These are phyloP conservation scores for Burhinus oedicnemus DNA, from an alignment of 2,113 vertebrate genomes.

Conservation along the genomic window DNA sequence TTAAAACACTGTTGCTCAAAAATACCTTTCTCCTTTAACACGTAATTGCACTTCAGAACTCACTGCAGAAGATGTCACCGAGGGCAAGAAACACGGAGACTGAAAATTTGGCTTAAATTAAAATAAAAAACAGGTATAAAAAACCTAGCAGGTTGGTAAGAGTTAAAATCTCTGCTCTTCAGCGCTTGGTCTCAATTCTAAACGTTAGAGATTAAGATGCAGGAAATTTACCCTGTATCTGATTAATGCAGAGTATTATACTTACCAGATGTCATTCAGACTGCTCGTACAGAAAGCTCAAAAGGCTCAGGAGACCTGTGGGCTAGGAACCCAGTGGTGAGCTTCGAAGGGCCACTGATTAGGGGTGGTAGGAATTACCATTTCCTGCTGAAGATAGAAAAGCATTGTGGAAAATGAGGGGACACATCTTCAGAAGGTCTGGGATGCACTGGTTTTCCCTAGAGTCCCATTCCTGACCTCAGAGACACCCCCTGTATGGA, in stretches of 20 bases:
- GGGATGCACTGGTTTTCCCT: background rate
- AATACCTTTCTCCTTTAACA: background rate
- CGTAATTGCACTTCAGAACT: background rate
- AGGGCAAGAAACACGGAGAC: background rate
- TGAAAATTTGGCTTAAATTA: background rate
- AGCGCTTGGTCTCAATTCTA: background rate
- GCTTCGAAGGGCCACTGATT: background rate
- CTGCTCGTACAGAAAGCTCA: background rate
- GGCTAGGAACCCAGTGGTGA: background rate
- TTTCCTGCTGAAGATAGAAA: background rate
- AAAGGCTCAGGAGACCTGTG: background rate
- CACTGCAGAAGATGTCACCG: background rate
- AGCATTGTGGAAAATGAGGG: background rate
- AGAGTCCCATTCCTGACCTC: background rate
- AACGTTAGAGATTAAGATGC: background rate
- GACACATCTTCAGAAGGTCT: background rate
- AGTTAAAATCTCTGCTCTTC: background rate
- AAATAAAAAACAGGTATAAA: background rate
- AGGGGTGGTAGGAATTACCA: background rate
- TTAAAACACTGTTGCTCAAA: background rate
- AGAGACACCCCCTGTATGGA: background rate
- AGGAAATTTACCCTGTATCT: background rate
- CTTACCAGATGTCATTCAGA: background rate
- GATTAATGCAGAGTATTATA: background rate
- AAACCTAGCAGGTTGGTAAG: background rate